Evolutionary conservation across 64 coral and sea anemone genomes (phyloP).

Genomic region (Stichodactyla helianthus): DNA sequence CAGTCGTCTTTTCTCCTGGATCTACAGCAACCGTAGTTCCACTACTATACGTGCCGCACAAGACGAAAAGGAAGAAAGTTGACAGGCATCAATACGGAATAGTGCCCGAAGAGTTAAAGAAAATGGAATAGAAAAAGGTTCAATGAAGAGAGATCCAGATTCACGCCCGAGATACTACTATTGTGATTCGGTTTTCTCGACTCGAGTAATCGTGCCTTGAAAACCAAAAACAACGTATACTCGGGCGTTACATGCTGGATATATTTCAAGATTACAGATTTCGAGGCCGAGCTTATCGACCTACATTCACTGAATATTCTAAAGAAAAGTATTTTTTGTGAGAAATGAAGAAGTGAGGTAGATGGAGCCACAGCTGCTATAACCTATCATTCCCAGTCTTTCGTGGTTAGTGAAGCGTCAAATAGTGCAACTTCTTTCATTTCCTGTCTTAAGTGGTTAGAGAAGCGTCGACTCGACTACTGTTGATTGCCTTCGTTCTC

Average conservation of each 20-base stretch:
- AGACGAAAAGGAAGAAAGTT: too few species aligned
- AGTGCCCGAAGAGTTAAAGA: too few species aligned
- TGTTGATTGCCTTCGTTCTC: neutral
- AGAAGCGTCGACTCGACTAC: neutral
- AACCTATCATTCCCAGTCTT: too few species aligned
- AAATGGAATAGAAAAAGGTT: neutral
- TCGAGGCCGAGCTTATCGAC: neutral
- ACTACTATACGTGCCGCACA: too few species aligned
- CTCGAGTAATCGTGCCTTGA: too few species aligned
- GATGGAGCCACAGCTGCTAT: too few species aligned
- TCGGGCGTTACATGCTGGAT: neutral
- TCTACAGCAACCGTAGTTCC: too few species aligned
- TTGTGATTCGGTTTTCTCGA: neutral
- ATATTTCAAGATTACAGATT: neutral
- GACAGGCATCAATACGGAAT: too few species aligned
- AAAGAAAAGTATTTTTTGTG: neutral
- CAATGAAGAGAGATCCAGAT: neutral
- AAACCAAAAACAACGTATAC: neutral
- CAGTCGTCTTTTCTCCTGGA: too few species aligned
- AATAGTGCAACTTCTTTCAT: too few species aligned
- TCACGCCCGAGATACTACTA: neutral
- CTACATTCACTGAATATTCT: neutral
- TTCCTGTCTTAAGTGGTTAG: too few species aligned
- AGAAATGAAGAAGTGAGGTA: neutral
- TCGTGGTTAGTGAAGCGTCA: too few species aligned